A percentile compares a stretch with the other conserved stretches of the same genome.
Evolutionary conservation across 2,888 invertebrate species (phyloP).

Genomic region (Malacosoma neustria): DNA sequence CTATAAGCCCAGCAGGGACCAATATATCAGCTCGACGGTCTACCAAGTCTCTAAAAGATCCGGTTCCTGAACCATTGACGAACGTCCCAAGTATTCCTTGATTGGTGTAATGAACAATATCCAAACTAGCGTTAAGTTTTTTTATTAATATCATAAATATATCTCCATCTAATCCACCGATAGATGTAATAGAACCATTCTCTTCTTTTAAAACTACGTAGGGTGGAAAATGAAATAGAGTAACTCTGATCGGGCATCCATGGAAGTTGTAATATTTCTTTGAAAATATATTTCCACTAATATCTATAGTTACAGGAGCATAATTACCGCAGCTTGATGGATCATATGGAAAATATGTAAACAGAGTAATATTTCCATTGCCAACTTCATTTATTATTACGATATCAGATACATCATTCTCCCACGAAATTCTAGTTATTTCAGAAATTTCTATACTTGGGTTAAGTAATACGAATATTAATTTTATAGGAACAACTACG

Average conservation of each 20-base stretch:
- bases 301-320: constrained; percentile 21
- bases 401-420: constrained; percentile 35
- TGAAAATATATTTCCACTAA: constrained; percentile 21
- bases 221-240: constrained; percentile 22
- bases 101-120: constrained; percentile 16
- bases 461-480: constrained; percentile 28
- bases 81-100: constrained; percentile 19
- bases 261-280: constrained; percentile 38
- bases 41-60: constrained; percentile 26
- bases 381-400: constrained; percentile 23
- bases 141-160: constrained; percentile 21
- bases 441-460: constrained; percentile 13
- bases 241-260: constrained; percentile 31
- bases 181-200: constrained; percentile 19
- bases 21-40: constrained; percentile 30
- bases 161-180: constrained; percentile 31
- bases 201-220: constrained; percentile 17
- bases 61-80: constrained; percentile 22
- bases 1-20: constrained; percentile 25
- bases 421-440: constrained; percentile 29
- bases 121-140: constrained; percentile 30
- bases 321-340: constrained; percentile 28
- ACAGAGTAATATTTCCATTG: constrained; percentile 16
- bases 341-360: constrained; percentile 37
- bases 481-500: constrained; percentile 21